Conservation (phyloP, 1,140 invertebrate genomes). For the Drosophila tristis region DNA sequence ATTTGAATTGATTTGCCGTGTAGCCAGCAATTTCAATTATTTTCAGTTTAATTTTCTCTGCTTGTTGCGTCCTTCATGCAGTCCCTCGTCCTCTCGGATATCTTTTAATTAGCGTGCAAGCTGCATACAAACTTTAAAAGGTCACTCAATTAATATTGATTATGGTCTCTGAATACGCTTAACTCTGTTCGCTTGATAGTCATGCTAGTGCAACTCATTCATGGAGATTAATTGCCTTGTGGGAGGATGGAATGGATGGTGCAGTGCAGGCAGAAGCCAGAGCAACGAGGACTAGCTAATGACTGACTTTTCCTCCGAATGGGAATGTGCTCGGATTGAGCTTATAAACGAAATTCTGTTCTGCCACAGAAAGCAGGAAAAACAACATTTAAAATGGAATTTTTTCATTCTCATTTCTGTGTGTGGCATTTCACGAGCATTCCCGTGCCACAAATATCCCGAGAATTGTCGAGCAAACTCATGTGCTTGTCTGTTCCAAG, state of each 20-base stretch:
- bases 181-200: constrained; percentile 18
- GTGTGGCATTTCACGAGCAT: constrained; percentile 11
- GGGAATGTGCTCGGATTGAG: background rate
- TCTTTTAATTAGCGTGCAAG: constrained; percentile 56
- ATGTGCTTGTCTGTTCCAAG: background rate
- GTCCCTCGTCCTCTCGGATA: constrained; percentile 9
- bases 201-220: constrained; percentile 66
- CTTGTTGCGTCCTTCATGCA: background rate
- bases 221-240: constrained; percentile 64
- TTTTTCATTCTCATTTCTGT: constrained; percentile 38
- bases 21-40: constrained; percentile 44
- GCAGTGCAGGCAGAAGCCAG: too few species aligned
- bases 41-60: constrained; percentile 18
- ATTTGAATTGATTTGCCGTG: constrained; percentile 32
- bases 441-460: constrained; percentile 6
- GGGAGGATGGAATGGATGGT: too few species aligned
- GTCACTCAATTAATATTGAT: constrained; percentile 72
- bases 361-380: constrained; percentile 1
- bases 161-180: constrained; percentile 47
- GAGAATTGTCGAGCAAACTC: constrained; percentile 3
- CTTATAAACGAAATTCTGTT: constrained; percentile 26
- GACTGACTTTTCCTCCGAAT: too few species aligned
- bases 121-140: constrained; percentile 11
- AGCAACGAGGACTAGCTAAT: too few species aligned
- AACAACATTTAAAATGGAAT: constrained; percentile 48